Base-by-base conservation (phyloP, 2,888 invertebrate species). In the Gibbula magus region DNA sequence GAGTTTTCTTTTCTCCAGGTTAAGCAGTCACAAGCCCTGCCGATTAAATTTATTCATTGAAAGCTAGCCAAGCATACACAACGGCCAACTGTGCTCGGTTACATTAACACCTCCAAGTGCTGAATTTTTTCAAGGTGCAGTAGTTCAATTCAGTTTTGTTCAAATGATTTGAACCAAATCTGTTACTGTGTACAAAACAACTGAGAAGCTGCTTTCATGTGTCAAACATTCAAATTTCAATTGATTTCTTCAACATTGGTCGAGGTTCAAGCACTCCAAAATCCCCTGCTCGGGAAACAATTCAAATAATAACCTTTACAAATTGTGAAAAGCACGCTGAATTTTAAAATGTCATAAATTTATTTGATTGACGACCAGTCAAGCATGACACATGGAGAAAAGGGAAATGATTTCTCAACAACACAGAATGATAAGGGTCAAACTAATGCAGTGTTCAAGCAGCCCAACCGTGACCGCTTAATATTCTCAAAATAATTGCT, bases 11-110 rank as follows among this genome's bases (percentile, higher is more conserved):
- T 61, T 61, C 61, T 61, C 61, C 29, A 29, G 61, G 61, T 61
- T 61, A 61, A 61, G 61, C 61, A 61, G 61, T 61, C 61, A 61
- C 61, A 61, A 61, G 61, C 61, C 61, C 29, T 61, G 61, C 61
- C 61, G 61, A 61, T 61, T 61, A 61, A 61, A 61, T 61, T 61
- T 61, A 61, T 61, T 61, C 61, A 61, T 61, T 61, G 61, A 61
- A 61, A 61, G 61, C 29, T 29, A 61, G 61, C 29, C 29, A 61
- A 61, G 29, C 61, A 61, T 61, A 25, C 61, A 61, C 16, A 29
- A 25, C 61, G 29, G 61, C 29, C 25, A 29, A 29, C 61, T 61
- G 61, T 61, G 29, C 61, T 61, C 4, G 61, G 61, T 16, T 22
- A 61, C 61, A 61, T 61, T 61, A 61, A 61, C 61, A 61, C 61